Conservation (phyloP, 2,797 vertebrate species). For the Sphenodon punctatus region DNA sequence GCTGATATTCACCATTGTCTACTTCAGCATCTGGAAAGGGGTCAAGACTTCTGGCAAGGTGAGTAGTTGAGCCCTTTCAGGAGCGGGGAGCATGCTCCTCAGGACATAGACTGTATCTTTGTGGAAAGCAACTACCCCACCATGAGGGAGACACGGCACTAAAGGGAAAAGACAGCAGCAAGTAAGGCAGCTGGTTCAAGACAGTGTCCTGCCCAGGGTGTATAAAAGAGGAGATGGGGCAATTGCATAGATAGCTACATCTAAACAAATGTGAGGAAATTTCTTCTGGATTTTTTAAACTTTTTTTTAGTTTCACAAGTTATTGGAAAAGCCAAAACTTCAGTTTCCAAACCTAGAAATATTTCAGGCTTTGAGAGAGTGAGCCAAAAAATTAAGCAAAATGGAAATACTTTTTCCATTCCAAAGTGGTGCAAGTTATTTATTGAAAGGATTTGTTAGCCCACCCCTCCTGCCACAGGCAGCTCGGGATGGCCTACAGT, state of each 20-base stretch:
- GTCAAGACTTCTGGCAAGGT: constrained; percentile 99
- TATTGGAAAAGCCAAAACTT: too few relatives aligned
- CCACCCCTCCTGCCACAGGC: too few relatives aligned
- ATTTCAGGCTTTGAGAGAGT: too few relatives aligned
- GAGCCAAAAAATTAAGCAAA: too few relatives aligned
- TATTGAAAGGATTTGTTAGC: too few relatives aligned
- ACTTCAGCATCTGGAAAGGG: constrained; percentile 99
- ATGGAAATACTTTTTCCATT: too few relatives aligned
- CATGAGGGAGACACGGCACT: background rate
- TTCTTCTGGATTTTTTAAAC: too few relatives aligned
- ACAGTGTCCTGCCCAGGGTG: background rate
- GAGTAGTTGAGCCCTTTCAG: constrained; percentile 10
- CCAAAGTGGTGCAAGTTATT: too few relatives aligned
- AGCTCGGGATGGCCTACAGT: too few relatives aligned
- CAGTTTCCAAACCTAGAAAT: too few relatives aligned
- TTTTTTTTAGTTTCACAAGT: too few relatives aligned
- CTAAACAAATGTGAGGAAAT: background rate
- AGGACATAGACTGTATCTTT: background rate
- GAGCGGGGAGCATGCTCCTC: background rate
- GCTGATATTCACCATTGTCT: constrained; percentile 94
- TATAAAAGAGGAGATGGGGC: rapidly evolving
- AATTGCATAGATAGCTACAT: background rate
- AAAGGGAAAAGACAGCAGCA: background rate
- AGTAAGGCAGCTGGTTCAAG: background rate
- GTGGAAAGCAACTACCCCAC: background rate